phyloP scores from a whole-genome alignment of 37 sponge, comb jelly and placozoan genomes.

The Amphimedon queenslandica region DNA sequence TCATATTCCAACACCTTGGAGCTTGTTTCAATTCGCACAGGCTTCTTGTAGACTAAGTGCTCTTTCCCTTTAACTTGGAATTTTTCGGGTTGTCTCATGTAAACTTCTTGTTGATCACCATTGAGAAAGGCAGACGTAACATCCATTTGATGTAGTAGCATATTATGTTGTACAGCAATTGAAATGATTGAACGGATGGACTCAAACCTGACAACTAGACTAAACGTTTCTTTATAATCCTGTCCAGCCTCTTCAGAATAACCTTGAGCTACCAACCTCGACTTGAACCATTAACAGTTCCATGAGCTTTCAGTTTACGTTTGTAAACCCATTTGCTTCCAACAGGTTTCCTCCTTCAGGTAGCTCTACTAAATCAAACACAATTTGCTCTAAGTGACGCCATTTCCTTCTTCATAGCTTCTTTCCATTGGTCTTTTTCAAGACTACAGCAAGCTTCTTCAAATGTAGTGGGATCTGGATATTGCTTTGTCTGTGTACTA shows the following conservation, averaged over 20 bases:
- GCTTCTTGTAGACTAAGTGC: slow-evolving; percentile 2
- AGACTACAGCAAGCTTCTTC: no score
- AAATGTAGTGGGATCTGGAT: slow-evolving; percentile 15
- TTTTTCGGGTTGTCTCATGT: neutral
- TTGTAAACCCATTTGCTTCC: slow-evolving; percentile 3
- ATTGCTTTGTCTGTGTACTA: no score
- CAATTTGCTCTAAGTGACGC: slow-evolving; percentile 2
- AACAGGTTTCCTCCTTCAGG: slow-evolving; percentile 3
- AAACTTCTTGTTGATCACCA: slow-evolving; percentile 27
- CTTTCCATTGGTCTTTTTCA: no score
- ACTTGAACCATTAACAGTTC: slow-evolving; percentile 5
- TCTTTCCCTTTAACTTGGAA: slow-evolving; percentile 45
- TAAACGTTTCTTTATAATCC: slow-evolving; percentile 28
- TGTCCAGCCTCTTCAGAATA: slow-evolving; percentile 20
- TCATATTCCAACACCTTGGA: no score
- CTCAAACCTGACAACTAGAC: slow-evolving; percentile 14
- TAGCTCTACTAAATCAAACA: slow-evolving; percentile 17
- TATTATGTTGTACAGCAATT: slow-evolving; percentile 14
- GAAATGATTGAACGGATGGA: slow-evolving; percentile 27
- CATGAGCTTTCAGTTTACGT: slow-evolving; percentile 10
- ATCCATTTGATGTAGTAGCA: slow-evolving; percentile 23
- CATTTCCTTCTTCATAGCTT: slow-evolving; percentile 13
- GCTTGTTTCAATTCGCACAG: no score
- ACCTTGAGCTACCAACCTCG: slow-evolving; percentile 27
- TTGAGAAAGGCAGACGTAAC: slow-evolving; percentile 22